Evolutionary conservation across 1,140 invertebrate species (phyloP).

Genomic region (Hormaphis cornu): DNA sequence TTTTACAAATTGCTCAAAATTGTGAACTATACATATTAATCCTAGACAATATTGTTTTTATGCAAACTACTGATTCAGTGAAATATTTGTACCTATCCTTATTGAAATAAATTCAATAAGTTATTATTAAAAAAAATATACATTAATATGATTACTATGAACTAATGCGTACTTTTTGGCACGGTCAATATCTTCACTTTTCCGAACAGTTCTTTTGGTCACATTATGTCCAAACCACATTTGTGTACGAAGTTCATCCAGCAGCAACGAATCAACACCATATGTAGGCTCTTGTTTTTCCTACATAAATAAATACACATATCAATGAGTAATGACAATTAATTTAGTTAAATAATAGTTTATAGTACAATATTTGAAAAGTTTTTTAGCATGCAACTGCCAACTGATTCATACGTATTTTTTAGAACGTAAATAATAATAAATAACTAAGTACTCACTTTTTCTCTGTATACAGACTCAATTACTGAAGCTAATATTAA

Average conservation of each 20-base stretch:
- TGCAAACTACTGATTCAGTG: too few species aligned
- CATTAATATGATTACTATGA: neutral
- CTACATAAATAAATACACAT: constrained; percentile 9
- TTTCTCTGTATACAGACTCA: constrained; percentile 51
- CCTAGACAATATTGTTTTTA: too few species aligned
- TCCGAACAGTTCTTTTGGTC: constrained; percentile 53
- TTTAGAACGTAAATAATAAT: neutral
- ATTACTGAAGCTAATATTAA: constrained; percentile 48
- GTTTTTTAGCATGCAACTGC: too few species aligned
- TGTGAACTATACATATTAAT: too few species aligned
- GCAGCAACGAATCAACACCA: constrained; percentile 47
- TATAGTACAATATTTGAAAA: too few species aligned
- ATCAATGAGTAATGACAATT: neutral
- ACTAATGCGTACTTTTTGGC: constrained; percentile 51
- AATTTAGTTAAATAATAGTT: too few species aligned
- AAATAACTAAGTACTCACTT: neutral
- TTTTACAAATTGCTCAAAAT: too few species aligned
- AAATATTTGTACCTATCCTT: too few species aligned
- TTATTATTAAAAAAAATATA: too few species aligned
- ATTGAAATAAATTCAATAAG: too few species aligned
- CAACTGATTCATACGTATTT: neutral
- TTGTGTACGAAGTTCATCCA: constrained; percentile 60
- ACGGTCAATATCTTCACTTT: constrained; percentile 52
- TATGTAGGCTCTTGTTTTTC: constrained; percentile 44
- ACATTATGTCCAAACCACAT: constrained; percentile 54